Base-by-base conservation (phyloP, 1,140 invertebrate species). In the Pseudomyrmex dendroicus region DNA sequence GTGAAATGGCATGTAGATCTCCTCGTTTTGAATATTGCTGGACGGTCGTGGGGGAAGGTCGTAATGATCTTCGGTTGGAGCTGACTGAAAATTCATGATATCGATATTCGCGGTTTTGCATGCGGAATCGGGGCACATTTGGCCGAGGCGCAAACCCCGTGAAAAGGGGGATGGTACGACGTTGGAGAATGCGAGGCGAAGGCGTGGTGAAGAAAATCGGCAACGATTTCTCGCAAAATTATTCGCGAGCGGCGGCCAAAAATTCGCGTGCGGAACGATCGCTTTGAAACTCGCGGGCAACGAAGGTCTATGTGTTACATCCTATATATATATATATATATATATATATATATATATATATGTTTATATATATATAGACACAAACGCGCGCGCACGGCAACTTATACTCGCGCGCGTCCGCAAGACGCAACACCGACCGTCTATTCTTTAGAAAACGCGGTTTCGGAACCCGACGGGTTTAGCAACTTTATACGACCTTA, bases 401-500 rank as follows among this genome's bases (percentile, higher is more conserved):
- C 72, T 83, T 35, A 35, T 35, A 35, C 35, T 35, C 35, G 5
- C 35, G 66, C 64, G 56, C 17, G 4, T 20, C 78, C 62, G 54
- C 66, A 72, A 82, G 68, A 82, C 73, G 73, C 64, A 84, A 86
- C 63, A 67, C 82, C 68, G 61, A 73, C 74, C 83, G 85, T 57
- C 83, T 89, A 85, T 76, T 66, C 57, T 73, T 89, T 84, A 77
- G 63, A 56, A 59, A 64, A 84, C 52, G 68, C 46, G 54, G 35
- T 64, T 84, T 83, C 73, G 66, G 62, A 70, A 72, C 63, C 62
- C 73, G 35, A 64, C 46, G 59, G 50, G 50, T 64, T 64, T 77
- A 66, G 73, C 73, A 72, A 84, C 73, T 89, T 89, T 89, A 89
- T 89, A 83, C 77, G 80, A 77, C 67, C 84, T 85, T 87, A 89